Evolutionary conservation across 2,888 invertebrate species (phyloP).

Genomic region (Epinotia ramella): DNA sequence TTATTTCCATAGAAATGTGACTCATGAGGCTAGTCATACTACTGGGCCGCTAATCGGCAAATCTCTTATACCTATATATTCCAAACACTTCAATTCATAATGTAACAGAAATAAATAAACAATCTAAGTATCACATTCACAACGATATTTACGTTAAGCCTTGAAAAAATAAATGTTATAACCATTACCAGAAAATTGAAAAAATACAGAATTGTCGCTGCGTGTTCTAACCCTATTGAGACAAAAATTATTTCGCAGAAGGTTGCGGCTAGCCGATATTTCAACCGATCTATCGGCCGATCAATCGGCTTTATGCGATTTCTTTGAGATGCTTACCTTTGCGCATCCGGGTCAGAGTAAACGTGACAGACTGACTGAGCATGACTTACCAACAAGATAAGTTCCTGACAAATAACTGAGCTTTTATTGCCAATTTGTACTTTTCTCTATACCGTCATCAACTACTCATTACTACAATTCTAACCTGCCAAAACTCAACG

Average conservation of each 20-base stretch:
- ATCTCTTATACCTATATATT: too few relatives aligned
- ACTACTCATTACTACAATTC: too few relatives aligned
- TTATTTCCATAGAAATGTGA: too few relatives aligned
- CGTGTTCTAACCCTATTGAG: conserved; percentile 54
- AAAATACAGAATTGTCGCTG: conserved; percentile 47
- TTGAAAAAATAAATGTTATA: background rate
- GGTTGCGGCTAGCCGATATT: conserved; percentile 48
- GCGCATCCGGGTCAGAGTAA: background rate
- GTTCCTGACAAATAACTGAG: background rate
- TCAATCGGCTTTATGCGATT: conserved; percentile 21
- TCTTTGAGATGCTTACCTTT: background rate
- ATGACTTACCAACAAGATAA: background rate
- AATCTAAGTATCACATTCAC: background rate
- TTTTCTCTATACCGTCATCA: too few relatives aligned
- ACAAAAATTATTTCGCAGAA: conserved; percentile 51
- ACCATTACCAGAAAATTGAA: conserved; percentile 9
- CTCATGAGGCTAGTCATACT: too few relatives aligned
- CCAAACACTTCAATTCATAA: too few relatives aligned
- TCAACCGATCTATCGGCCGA: conserved; percentile 48
- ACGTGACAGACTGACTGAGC: background rate
- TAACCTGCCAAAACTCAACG: too few relatives aligned
- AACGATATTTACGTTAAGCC: background rate
- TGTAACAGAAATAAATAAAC: too few relatives aligned
- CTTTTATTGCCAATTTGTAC: too few relatives aligned
- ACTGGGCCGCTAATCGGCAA: too few relatives aligned